Evolutionary conservation across 2,113 vertebrate species (phyloP).

Genomic region (Taxidea taxus): DNA sequence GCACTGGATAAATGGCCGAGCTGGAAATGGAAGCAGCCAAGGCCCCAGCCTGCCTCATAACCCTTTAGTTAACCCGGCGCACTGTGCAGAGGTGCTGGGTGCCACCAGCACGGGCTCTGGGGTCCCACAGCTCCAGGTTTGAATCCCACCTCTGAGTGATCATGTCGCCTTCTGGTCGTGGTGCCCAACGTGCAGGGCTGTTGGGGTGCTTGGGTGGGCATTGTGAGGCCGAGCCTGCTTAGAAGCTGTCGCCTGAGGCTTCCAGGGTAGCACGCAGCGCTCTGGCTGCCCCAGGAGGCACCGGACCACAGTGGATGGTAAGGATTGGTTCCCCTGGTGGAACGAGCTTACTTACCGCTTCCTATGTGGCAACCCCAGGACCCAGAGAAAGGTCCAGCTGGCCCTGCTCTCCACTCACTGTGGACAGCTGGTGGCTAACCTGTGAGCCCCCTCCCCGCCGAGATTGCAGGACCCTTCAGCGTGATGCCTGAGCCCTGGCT

Average conservation of each 20-base stretch:
- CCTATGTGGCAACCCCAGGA: neutral
- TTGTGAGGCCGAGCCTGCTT: neutral
- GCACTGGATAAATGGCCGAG: neutral
- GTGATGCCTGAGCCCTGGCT: neutral
- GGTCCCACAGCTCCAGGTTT: neutral
- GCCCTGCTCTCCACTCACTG: too few species aligned
- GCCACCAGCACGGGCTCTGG: neutral
- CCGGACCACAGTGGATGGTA: rapidly evolving
- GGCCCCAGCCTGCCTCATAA: neutral
- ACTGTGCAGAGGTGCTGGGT: neutral
- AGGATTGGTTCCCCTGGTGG: neutral
- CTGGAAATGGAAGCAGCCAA: neutral
- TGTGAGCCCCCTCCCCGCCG: neutral
- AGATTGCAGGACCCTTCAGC: neutral
- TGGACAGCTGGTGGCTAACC: neutral
- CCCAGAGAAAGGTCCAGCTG: too few species aligned
- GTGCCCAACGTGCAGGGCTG: neutral
- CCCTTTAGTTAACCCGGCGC: too few species aligned
- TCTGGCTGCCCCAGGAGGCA: neutral
- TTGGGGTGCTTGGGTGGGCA: neutral
- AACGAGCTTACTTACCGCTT: neutral
- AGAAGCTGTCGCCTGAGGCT: too few species aligned
- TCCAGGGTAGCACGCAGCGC: neutral
- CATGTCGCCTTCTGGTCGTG: rapidly evolving
- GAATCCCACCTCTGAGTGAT: neutral